These are phyloP conservation scores for Glareola pratincola DNA, from an alignment of 2,113 vertebrate species.

Conservation along the genomic window DNA sequence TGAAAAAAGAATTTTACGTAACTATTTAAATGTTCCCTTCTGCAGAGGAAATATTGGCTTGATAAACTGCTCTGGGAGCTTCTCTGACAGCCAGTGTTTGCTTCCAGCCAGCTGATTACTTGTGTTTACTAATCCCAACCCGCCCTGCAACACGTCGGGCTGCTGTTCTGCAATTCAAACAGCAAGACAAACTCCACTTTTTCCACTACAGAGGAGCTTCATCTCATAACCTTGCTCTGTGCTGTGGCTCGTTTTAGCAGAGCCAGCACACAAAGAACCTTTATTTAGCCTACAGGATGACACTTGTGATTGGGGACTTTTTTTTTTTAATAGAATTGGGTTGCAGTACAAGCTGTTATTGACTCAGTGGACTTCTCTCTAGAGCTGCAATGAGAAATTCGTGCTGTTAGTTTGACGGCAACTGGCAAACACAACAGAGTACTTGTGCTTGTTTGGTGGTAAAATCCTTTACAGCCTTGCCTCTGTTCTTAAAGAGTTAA, in stretches of 20 bases:
- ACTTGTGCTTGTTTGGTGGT: neutral
- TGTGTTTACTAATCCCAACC: neutral
- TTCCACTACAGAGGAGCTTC: neutral
- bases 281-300: neutral
- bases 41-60: neutral
- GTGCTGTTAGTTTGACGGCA: neutral
- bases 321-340: neutral
- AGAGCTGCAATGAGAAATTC: neutral
- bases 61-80: conserved; percentile 5
- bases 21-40: neutral
- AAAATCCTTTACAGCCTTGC: neutral
- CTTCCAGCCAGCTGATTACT: conserved; percentile 18
- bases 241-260: neutral
- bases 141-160: neutral
- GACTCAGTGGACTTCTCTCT: neutral
- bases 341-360: neutral
- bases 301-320: neutral
- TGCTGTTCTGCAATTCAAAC: neutral
- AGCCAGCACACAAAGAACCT: neutral
- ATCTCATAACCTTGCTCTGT: neutral
- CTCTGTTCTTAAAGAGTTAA: neutral
- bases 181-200: neutral
- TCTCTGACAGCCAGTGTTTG: neutral
- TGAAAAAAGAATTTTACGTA: neutral
- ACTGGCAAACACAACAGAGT: neutral